These are phyloP conservation scores for Cacoxenus indagator DNA, from an alignment of 2,888 invertebrate genomes.

Conservation along the genomic window DNA sequence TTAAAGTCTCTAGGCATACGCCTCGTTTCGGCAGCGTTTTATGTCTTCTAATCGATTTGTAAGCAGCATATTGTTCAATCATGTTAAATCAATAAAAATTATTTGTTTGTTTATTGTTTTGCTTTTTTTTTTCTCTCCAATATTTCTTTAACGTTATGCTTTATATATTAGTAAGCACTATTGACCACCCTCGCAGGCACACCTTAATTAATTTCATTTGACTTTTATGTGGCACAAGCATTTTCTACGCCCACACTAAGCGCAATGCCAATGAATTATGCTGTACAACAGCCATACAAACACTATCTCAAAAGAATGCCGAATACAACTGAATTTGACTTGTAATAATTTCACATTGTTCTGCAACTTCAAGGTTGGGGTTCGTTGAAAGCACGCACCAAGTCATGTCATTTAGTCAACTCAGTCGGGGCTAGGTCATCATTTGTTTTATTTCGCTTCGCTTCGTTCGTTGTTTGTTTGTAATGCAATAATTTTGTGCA, in stretches of 20 bases:
- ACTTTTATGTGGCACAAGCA: conserved; percentile 18
- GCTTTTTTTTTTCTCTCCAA: background rate
- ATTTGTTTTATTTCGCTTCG: background rate
- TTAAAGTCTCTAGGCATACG: too few species aligned
- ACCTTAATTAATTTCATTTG: conserved; percentile 40
- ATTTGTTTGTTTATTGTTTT: background rate
- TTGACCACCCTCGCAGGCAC: background rate
- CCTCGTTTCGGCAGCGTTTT: background rate
- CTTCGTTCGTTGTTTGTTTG: too few species aligned
- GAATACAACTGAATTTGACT: conserved; percentile 16
- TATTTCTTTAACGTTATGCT: background rate
- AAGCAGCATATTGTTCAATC: background rate
- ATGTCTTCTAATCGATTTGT: background rate
- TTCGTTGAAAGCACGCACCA: conserved; percentile 39
- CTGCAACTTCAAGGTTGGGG: conserved; percentile 15
- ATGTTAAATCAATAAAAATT: conserved; percentile 20
- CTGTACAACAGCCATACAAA: background rate
- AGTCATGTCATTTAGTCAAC: conserved; percentile 27
- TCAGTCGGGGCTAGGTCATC: background rate
- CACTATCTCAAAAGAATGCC: background rate
- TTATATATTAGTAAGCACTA: background rate
- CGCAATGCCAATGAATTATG: background rate
- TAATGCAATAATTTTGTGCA: background rate
- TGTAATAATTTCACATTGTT: conserved; percentile 3
- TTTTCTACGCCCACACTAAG: background rate